Base-by-base conservation (phyloP, 2,113 vertebrate species). In the Pseudois nayaur region DNA sequence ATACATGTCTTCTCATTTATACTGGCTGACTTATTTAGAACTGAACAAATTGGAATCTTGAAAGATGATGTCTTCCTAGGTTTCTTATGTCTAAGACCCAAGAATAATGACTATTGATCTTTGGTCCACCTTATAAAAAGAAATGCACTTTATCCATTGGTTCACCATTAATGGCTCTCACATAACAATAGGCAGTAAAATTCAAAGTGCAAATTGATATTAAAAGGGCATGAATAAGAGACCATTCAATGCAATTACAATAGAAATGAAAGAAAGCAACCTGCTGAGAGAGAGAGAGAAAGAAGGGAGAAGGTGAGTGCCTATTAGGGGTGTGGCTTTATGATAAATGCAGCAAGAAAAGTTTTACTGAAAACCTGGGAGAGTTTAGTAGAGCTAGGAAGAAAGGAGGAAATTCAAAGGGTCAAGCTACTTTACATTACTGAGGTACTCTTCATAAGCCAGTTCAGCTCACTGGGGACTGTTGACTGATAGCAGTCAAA, bases 161-260 rank as follows among this genome's bases (percentile, higher is more conserved):
- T 16, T 95, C 85, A 89, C 93, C 52, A 94, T 97, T 79, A 94
- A 97, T 84, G 71, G 50, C 36, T 55, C 36, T 86, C 64, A 97
- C 43, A 31, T 33, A 81, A 90, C 45, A 95, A 95, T 52, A 89
- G 86, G 25, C 52, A 36, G 16, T 67, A 93, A 57, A 89, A 89
- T 84, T 95, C 15, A 74, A 87, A 89, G 27, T 83, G 25, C 48
- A 93, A 96, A 90, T 93, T 95, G 74, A 90, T 79, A 96, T 50
- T 83, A 79, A 98, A 97, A 87, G 40, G 29, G 23, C 71, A 98
- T 33, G 19, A 83, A 95, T 67, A 71, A 92, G 87, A 97, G 79
- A 96, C 31, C 13, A 40, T 27, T 60, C 94, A 92, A 91, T 86
- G 48, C 62, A 97, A 97, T 89, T 92, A 36, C 27, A 60, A 62